Evolutionary conservation across 2,888 invertebrate species (phyloP), one percentile per base, ranked within the genome.

Genomic region (Luperina testacea): DNA sequence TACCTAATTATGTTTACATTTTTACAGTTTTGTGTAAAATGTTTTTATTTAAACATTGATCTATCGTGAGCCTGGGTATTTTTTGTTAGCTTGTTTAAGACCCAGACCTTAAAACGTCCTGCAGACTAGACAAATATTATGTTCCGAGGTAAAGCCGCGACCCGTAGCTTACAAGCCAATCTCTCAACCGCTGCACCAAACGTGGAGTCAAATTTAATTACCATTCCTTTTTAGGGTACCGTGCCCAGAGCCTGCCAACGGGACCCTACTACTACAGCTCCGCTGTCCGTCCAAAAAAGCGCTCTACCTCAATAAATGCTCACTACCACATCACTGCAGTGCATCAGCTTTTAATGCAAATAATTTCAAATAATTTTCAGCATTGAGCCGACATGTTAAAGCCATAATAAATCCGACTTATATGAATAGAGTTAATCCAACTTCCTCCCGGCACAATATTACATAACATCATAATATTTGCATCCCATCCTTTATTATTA

Each of bases 391-490:
- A 48, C 17, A 61, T 65, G 3, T 45, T 73, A 8, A 42, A 32
- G 17, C 61, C 24, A 24, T 63, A 48, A 24, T 42, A 48, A 48
- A 17, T 59, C 32, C 57, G 59, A 32, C 27, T 70, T 53, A 70
- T n/a, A 32, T 38, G 59, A 77, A 83, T 78, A 70, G 24, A 70
- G 24, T 53, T 67, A 27, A 67, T 63, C 7, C 78, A 53, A 63
- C 45, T 83, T 71, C 24, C 79, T 45, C 7, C 51, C 32, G 4
- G 11, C 38, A 24, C 9, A 17, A 32, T 63, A 53, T 59, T 67
- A 65, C 38, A 48, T 61, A 42, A 67, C n/a, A 17, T 61, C 11
- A 53, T 24, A 68, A 57, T 48, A 72, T 65, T 82, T 32, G 27
- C 6, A 17, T 68, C 61, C 32, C 5, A 73, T 17, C 24, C 24